Evolutionary conservation across 2,888 invertebrate species (phyloP), one percentile per base, ranked within the genome.

Genomic region (Omphaloscelis lunosa): DNA sequence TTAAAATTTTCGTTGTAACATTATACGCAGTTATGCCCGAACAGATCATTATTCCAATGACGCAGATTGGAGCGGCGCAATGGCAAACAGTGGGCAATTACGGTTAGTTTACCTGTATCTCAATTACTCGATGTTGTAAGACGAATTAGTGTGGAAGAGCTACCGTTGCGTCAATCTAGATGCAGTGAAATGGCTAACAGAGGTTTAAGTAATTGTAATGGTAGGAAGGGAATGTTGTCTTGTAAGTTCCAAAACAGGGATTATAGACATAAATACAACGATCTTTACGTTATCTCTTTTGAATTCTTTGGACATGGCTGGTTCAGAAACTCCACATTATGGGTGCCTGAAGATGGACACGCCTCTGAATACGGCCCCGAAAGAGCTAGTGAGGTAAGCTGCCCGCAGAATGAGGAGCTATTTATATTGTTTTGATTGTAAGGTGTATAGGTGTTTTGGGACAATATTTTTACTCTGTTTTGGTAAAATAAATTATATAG

Each of bases 81-180:
- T 75, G 72, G 75, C 68, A 86, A 73, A 65, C 62, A 69, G 53
- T 61, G 2, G 23, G 23, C 2, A 79, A 79, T 86, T 79, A 88
- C n/a, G 15, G 73, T 63, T 75, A 75, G 70, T 88, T 83, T 75
- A 53, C 81, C 73, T 79, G 74, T 76, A 67, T 72, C 65, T 77
- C 27, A 81, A 70, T 77, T 67, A 77, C 69, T 58, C 7, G 68
- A 72, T 82, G 83, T 59, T 66, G 83, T 66, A 83, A 83, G 86
- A 68, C 23, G 59, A 83, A 86, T 83, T 82, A 82, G 53, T 68
- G 29, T 29, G 34, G 72, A 51, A n/a, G n/a, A 56, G 29, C 29
- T 72, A 65, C n/a, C n/a, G 34, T 82, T 80, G 48, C 70, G 34
- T 62, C 69, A 70, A 82, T 45, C 45, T 27, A 63, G 66, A 82